A percentile compares a stretch with the other conserved stretches of the same genome.
Evolutionary conservation across 1,140 invertebrate genomes (phyloP).

Genomic region (Polyergus mexicanus): DNA sequence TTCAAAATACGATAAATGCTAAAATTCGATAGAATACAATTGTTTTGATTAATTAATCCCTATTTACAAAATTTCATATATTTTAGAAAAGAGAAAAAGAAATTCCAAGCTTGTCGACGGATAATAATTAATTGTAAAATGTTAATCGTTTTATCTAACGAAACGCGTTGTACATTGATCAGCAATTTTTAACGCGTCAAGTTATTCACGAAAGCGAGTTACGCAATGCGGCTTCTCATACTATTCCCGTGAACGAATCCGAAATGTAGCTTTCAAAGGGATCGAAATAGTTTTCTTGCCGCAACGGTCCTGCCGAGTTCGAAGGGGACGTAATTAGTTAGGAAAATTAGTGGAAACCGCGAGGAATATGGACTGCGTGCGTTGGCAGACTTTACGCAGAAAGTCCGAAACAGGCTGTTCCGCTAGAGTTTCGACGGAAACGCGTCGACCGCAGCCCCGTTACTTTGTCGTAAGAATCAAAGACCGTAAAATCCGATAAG

Average conservation of each 20-base stretch:
- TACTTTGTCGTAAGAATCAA: not conserved
- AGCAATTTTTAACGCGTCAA: slow-evolving; percentile 57
- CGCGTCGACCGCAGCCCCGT: not conserved
- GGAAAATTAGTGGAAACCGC: slow-evolving; percentile 75
- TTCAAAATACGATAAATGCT: not conserved
- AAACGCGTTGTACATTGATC: not conserved
- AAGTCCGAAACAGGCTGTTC: slow-evolving; percentile 10
- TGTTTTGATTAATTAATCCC: slow-evolving; percentile 9
- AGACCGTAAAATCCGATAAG: not conserved
- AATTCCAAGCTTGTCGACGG: slow-evolving; percentile 6
- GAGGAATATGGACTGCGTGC: slow-evolving; percentile 44
- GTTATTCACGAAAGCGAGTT: slow-evolving; percentile 50
- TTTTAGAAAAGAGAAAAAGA: not conserved
- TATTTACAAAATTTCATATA: not conserved
- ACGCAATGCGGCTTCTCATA: slow-evolving; percentile 58
- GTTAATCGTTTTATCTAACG: not conserved
- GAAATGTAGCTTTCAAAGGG: slow-evolving; percentile 69
- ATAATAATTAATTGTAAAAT: slow-evolving; percentile 18
- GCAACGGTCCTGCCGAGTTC: slow-evolving; percentile 61
- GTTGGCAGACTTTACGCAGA: slow-evolving; percentile 42
- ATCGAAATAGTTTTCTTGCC: not conserved
- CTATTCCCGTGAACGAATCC: slow-evolving; percentile 32
- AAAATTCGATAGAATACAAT: not conserved
- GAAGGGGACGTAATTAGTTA: slow-evolving; percentile 75
- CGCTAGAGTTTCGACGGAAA: not conserved